Percentiles rank a stretch among this genome's conserved stretches.
Evolutionary conservation across 2,888 invertebrate genomes (phyloP).

Genomic region (Amphipoea oculea): DNA sequence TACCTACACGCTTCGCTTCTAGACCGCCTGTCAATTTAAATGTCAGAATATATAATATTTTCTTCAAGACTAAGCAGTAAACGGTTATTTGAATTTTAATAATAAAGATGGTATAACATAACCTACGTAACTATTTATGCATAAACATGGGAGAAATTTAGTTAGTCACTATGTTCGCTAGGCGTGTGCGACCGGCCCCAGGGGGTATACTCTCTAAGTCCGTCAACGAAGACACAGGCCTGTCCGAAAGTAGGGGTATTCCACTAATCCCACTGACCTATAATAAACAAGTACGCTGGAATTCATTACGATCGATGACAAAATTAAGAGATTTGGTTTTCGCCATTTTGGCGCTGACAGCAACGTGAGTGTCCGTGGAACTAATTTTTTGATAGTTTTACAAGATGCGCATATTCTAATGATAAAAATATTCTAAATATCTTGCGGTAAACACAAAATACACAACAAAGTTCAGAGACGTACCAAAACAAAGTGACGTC

Average conservation of each 20-base stretch:
- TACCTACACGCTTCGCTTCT: neutral
- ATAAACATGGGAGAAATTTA: slow-evolving; percentile 13
- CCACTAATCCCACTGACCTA: neutral
- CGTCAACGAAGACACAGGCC: neutral
- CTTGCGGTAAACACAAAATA: too few relatives aligned
- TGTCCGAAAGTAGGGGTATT: neutral
- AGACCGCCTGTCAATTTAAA: slow-evolving; percentile 16
- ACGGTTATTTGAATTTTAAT: slow-evolving; percentile 18
- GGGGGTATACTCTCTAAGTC: neutral
- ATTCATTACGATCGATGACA: too few relatives aligned
- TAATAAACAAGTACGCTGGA: too few relatives aligned
- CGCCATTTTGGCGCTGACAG: too few relatives aligned
- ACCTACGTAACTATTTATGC: slow-evolving; percentile 1
- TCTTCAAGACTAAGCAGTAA: slow-evolving; percentile 15
- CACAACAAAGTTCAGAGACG: too few relatives aligned
- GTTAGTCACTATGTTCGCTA: neutral
- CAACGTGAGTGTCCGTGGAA: too few relatives aligned
- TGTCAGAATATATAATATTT: slow-evolving; percentile 34
- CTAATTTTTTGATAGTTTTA: too few relatives aligned
- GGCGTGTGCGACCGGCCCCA: neutral
- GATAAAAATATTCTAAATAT: too few relatives aligned
- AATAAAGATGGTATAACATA: neutral
- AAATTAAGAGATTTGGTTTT: too few relatives aligned
- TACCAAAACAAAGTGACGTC: too few relatives aligned
- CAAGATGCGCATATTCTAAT: too few relatives aligned